phyloP scores from a whole-genome alignment of 2,797 vertebrate species.

The Mionectes olivaceus region DNA sequence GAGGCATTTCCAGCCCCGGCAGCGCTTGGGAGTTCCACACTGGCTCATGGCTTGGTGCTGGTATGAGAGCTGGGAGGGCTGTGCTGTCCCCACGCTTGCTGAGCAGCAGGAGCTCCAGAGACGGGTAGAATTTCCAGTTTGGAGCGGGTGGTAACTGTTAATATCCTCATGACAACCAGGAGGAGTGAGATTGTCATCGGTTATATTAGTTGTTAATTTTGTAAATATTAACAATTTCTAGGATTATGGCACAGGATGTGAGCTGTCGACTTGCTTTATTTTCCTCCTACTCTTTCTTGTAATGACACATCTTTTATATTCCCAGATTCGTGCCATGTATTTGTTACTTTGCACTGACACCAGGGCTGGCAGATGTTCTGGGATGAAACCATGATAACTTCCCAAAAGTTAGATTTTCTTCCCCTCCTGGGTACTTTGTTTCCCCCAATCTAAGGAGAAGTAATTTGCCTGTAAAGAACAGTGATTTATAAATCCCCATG shows the following conservation, averaged over 20 bases:
- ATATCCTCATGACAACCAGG: conserved; percentile 64
- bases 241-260: conserved; percentile 66
- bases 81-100: neutral
- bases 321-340: neutral
- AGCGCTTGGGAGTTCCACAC: neutral
- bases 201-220: conserved; percentile 69
- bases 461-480: neutral
- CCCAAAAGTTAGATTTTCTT: conserved; percentile 7
- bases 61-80: neutral
- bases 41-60: neutral
- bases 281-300: conserved; percentile 41
- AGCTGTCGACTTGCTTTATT: conserved; percentile 63
- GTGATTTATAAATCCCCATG: neutral
- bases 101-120: conserved; percentile 29
- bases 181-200: conserved; percentile 56
- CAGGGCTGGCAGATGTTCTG: conserved; percentile 13
- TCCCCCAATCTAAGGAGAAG: neutral
- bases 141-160: conserved; percentile 60
- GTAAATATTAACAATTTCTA: conserved; percentile 72
- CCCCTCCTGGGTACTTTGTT: neutral
- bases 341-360: neutral
- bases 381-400: neutral
- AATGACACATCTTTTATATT: conserved; percentile 40
- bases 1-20: neutral
- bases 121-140: conserved; percentile 25